Evolutionary conservation across 2,888 invertebrate genomes (phyloP).

Genomic region (Sabatieria punctata): DNA sequence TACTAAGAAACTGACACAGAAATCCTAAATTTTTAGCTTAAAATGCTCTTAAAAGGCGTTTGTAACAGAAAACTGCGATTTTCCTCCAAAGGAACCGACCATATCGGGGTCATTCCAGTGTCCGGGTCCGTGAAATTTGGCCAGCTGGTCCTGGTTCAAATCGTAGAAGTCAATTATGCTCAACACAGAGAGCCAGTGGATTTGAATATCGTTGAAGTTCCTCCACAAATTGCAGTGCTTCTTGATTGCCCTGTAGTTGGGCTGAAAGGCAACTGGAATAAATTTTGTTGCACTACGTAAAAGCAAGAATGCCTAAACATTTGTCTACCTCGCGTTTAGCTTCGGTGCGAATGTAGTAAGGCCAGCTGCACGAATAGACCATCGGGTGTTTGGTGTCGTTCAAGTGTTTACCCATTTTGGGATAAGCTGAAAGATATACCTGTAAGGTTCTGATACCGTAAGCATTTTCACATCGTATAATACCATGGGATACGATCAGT

Average conservation of each 20-base stretch:
- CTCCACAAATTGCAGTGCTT: slow-evolving; percentile 38
- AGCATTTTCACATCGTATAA: not conserved
- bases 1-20: not conserved
- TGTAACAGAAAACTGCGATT: too few species aligned
- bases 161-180: slow-evolving; percentile 36
- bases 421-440: not conserved
- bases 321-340: not conserved
- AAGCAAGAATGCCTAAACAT: too few species aligned
- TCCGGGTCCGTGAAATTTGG: slow-evolving; percentile 35
- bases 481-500: too few species aligned
- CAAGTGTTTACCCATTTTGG: slow-evolving; percentile 59
- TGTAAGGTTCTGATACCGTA: not conserved
- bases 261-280: slow-evolving; percentile 10
- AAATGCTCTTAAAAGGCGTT: too few species aligned
- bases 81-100: slow-evolving; percentile 29
- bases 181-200: slow-evolving; percentile 33
- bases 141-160: slow-evolving; percentile 33
- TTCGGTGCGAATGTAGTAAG: slow-evolving; percentile 50
- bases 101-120: slow-evolving; percentile 40
- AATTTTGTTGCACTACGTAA: too few species aligned
- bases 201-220: slow-evolving; percentile 37
- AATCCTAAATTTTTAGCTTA: not conserved
- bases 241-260: slow-evolving; percentile 33
- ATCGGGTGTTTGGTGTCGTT: slow-evolving; percentile 79
- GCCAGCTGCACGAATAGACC: slow-evolving; percentile 96